Percentiles rank a stretch among this genome's conserved stretches.
phyloP scores from a whole-genome alignment of 1,140 invertebrate species.

The Pristionchus pacificus region DNA sequence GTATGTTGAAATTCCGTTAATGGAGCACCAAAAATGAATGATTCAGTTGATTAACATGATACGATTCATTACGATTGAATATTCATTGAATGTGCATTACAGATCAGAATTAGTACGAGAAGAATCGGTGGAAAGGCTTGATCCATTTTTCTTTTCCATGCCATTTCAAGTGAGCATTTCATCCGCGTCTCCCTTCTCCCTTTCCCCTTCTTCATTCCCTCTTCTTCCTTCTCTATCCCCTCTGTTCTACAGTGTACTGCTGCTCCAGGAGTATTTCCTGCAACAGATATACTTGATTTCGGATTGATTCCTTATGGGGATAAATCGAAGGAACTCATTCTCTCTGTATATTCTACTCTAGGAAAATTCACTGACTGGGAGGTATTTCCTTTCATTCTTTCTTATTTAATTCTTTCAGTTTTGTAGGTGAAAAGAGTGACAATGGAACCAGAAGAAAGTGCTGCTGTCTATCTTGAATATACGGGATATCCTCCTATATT shows the following conservation, averaged over 20 bases:
- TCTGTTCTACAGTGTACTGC: too few species aligned
- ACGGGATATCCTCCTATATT: not conserved
- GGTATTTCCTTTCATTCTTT: not conserved
- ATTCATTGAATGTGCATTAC: not conserved
- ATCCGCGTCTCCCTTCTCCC: too few species aligned
- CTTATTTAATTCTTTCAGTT: not conserved
- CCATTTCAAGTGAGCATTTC: not conserved
- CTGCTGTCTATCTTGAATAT: not conserved
- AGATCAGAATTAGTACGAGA: not conserved
- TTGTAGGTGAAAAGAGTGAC: constrained; percentile 4
- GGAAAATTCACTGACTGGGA: not conserved
- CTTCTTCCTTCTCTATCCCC: too few species aligned
- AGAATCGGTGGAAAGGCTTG: not conserved
- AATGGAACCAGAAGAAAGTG: not conserved
- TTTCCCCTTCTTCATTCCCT: too few species aligned
- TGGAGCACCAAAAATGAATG: too few species aligned
- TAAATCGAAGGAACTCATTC: constrained; percentile 8
- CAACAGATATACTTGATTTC: constrained; percentile 76
- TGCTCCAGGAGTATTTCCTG: constrained; percentile 68
- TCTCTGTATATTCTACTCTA: constrained; percentile 18
- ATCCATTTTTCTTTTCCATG: not conserved
- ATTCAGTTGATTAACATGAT: too few species aligned
- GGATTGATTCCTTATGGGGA: constrained; percentile 67
- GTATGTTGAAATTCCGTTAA: too few species aligned
- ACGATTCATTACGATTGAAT: not conserved